Evolutionary conservation across 2,113 vertebrate genomes (phyloP), one percentile per base, ranked within the genome.

Genomic region (Gallinago undulata): DNA sequence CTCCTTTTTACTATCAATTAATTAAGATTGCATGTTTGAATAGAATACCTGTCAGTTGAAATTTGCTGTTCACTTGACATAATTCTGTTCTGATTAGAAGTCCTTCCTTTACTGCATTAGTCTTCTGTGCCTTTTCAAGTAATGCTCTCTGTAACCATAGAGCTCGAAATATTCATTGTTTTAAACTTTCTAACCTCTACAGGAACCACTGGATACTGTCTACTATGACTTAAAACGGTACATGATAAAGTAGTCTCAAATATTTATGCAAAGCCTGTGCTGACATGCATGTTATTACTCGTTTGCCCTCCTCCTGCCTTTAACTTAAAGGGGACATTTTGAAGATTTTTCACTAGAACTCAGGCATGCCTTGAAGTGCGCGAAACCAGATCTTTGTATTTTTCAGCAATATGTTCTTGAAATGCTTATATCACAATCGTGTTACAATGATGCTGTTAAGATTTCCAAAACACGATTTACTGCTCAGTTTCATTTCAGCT

Each of bases 281-380:
- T 89, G 74, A 89, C 66, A 35, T 80, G 88, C 72, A 55, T 93
- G 64, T 78, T 86, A 39, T 84, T 93, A 68, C 83, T 94, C 79
- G 45, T 90, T 92, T 94, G 80, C 64, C 19, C 27, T 92, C 37
- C 33, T 82, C 48, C 24, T 90, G 57, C 79, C 35, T 77, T 43
- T 48, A 59, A 82, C 31, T 94, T 93, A 35, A 89, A 76, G 18
- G 70, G 11, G 30, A 45, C 63, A 60, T 81, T 92, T 67, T 59
- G 18, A 73, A 48, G 37, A 41, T 30, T 30, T 91, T 84, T 90
- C 35, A 50, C 12, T 92, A 81, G 33, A 86, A 60, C n/a, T 74
- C 47, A 75, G 80, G 88, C 88, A 93, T 93, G 72, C 60, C 24
- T 84, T 75, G 7, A 55, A 95, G 14, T 30, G 18, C 51, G 27